These are phyloP conservation scores for Pemphredon lugubris DNA, from an alignment of 2,888 invertebrate species.

Conservation along the genomic window DNA sequence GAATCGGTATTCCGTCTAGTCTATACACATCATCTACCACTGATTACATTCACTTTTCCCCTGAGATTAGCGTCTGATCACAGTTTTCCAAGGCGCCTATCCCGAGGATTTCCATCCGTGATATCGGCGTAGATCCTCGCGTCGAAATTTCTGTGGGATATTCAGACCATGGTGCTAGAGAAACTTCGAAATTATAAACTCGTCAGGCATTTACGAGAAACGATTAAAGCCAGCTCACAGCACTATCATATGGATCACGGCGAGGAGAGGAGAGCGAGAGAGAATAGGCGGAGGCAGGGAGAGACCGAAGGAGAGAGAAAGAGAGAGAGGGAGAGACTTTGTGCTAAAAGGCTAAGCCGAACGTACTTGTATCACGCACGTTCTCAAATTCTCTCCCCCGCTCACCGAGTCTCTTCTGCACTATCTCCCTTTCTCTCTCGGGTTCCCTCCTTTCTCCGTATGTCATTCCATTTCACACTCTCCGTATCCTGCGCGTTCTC, in stretches of 20 bases:
- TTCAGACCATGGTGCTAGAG: conserved; percentile 49
- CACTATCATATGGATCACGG: conserved; percentile 48
- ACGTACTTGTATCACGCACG: conserved; percentile 65
- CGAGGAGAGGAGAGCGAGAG: conserved; percentile 35
- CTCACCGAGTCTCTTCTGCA: background rate
- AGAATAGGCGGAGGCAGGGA: conserved; percentile 10
- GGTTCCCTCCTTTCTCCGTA: background rate
- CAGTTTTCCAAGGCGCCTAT: conserved; percentile 39
- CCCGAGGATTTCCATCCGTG: conserved; percentile 31
- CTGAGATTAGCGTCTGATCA: conserved; percentile 34
- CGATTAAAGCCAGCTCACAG: conserved; percentile 68
- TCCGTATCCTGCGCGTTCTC: conserved; percentile 7
- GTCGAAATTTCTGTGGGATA: conserved; percentile 60
- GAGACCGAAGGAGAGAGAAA: conserved; percentile 17
- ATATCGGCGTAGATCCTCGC: conserved; percentile 31
- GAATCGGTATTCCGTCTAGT: background rate
- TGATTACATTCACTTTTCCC: conserved; percentile 14
- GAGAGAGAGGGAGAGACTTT: conserved; percentile 56
- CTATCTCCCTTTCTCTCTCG: conserved; percentile 4
- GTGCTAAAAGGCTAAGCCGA: conserved; percentile 68
- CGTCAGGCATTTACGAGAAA: conserved; percentile 72
- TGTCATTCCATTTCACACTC: background rate
- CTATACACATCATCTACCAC: background rate
- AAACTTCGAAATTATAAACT: conserved; percentile 74
- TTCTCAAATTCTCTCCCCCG: conserved; percentile 52